Conservation (phyloP, 2,888 invertebrate genomes). For the Tetragnatha montana region DNA sequence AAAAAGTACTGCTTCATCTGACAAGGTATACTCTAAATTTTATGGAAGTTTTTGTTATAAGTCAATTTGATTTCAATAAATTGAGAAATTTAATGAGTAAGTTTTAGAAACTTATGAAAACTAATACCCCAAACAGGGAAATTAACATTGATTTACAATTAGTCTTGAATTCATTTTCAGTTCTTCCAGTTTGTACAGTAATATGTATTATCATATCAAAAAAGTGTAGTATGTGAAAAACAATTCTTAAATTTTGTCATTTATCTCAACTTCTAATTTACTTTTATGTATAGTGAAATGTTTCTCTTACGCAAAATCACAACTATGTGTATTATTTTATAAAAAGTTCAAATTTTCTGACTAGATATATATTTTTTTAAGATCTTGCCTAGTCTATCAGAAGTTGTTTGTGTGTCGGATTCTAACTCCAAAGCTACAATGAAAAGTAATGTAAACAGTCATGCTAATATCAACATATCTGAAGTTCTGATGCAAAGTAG, state of each 20-base stretch:
- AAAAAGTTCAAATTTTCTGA: neutral
- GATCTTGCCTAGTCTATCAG: conserved; percentile 24
- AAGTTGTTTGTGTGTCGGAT: conserved; percentile 78
- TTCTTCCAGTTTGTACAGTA: no score
- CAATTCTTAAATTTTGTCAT: no score
- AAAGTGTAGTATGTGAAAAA: no score
- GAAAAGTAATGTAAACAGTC: conserved; percentile 74
- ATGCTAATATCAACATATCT: conserved; percentile 85
- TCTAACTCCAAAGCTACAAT: conserved; percentile 84
- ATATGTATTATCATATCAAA: no score
- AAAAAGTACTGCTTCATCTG: conserved; percentile 60
- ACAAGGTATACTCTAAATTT: conserved; percentile 16
- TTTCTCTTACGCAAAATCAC: no score
- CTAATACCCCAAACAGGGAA: no score
- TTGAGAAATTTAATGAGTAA: no score
- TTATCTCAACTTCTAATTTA: neutral
- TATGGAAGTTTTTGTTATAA: no score
- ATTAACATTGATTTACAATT: no score
- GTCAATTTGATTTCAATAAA: no score
- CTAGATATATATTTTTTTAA: neutral
- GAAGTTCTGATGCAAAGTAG: conserved; percentile 95
- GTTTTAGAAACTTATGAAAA: no score
- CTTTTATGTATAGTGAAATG: neutral
- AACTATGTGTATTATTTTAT: neutral
- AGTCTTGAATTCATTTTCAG: no score